Base-by-base conservation (phyloP, 2,113 vertebrate genomes). In the Cebus imitator region DNA sequence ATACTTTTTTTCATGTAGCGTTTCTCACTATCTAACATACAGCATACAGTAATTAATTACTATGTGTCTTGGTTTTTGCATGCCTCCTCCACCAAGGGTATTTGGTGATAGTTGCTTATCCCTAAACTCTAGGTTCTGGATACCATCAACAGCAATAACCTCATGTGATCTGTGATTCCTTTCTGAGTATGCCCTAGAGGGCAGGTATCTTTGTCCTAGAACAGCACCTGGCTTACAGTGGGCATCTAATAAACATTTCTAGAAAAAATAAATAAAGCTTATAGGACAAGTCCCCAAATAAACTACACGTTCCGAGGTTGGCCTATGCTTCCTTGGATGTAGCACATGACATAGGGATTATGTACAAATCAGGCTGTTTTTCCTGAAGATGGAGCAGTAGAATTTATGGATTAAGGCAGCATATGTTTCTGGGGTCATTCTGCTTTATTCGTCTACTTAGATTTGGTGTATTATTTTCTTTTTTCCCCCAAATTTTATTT, bases 131-230 rank as follows among this genome's bases (percentile, higher is more conserved):
- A 48, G 17, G 5, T 20, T 9, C 61, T 68, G 40, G 30, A 4
- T 40, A 32, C 78, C 23, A 27, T 0, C 5, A 30, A 1, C 13
- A 57, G 43, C 10, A 17, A 32, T 5, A n/a, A 75, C 9, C 43
- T 27, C 72, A 4, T 0, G 2, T 5, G 45, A 40, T 21, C 73
- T 23, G 8, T 5, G 3, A 1, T 52, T 82, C 58, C 0, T 9
- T 96, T 91, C 6, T 95, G 89, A 90, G 25, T 11, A 8, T 21
- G 18, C 52, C 52, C 52, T 50, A 57, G 66, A 61, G 6, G 10
- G 8, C 16, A 48, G 50, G 5, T 76, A 40, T 70, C 27, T 73
- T 55, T 87, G 17, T 68, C 20, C 64, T 72, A 85, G 57, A 70
- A 64, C 16, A 78, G n/a, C 13, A 43, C 17, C 43, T 70, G 40